phyloP scores from a whole-genome alignment of 2,113 vertebrate genomes.

The Alligator mississippiensis region DNA sequence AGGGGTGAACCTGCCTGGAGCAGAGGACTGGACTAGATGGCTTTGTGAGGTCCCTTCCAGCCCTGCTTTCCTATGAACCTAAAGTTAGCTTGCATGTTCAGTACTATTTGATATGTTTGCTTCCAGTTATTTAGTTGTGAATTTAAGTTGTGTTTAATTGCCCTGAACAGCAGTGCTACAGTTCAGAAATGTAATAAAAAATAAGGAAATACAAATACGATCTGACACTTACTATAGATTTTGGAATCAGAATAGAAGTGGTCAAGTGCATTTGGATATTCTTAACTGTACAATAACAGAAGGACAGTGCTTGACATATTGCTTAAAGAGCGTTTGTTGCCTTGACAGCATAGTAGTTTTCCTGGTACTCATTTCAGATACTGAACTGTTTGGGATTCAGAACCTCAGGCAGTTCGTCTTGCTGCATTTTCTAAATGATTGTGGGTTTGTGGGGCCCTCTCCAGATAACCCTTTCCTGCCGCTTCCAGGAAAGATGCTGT shows the following conservation, averaged over 20 bases:
- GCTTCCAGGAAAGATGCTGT: not conserved
- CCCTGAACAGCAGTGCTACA: not conserved
- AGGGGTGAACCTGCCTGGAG: no score
- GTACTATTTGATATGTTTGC: not conserved
- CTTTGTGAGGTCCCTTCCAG: no score
- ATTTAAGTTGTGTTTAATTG: not conserved
- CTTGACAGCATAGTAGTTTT: not conserved
- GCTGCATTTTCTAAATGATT: not conserved
- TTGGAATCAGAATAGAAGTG: not conserved
- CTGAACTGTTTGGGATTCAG: not conserved
- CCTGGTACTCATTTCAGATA: not conserved
- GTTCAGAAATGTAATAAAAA: not conserved
- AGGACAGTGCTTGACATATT: not conserved
- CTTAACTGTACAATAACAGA: not conserved
- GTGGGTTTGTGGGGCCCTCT: not conserved
- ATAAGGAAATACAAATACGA: not conserved
- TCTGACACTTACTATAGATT: not conserved
- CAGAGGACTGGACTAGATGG: no score
- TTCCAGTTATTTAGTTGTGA: not conserved
- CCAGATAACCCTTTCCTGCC: not conserved
- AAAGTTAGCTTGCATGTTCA: not conserved
- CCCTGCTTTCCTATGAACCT: no score
- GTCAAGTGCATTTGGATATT: not conserved
- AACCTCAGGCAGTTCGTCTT: not conserved
- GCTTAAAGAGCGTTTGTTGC: not conserved